Percentiles rank a stretch among this genome's conserved stretches.
phyloP scores from a whole-genome alignment of 2,113 vertebrate species.

The Dasyornis broadbenti region DNA sequence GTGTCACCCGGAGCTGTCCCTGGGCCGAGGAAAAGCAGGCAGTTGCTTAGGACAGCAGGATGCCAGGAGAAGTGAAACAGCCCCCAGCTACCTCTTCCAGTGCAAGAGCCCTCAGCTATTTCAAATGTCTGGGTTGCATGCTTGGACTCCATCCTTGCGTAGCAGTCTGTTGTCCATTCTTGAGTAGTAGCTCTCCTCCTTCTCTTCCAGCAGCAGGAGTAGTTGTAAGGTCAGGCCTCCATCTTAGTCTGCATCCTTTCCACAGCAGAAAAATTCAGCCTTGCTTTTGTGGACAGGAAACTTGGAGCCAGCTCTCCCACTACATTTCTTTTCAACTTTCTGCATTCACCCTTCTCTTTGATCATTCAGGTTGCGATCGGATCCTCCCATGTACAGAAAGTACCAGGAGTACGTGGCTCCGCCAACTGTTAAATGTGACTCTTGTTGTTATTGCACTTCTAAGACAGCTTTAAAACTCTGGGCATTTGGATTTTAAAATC shows the following conservation, averaged over 20 bases:
- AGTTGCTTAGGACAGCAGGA: neutral
- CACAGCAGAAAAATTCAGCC: neutral
- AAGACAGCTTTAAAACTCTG: neutral
- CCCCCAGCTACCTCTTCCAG: neutral
- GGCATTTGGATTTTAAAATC: neutral
- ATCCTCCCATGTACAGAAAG: neutral
- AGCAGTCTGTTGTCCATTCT: neutral
- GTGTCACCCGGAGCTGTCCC: neutral
- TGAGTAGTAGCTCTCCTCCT: neutral
- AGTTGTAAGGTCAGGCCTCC: neutral
- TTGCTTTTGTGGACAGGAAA: neutral
- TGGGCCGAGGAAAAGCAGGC: neutral
- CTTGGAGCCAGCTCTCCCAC: neutral
- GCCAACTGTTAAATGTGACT: neutral
- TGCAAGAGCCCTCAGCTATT: neutral
- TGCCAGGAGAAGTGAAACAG: neutral
- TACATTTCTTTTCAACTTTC: neutral
- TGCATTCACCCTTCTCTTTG: neutral
- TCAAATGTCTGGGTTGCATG: neutral
- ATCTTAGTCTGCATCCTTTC: neutral
- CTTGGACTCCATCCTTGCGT: neutral
- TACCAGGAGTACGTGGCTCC: accelerated
- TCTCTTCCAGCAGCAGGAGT: neutral
- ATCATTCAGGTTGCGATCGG: neutral
- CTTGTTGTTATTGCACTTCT: neutral